Evolutionary conservation across 2,888 invertebrate species (phyloP).

Genomic region (Zelleria hepariella): DNA sequence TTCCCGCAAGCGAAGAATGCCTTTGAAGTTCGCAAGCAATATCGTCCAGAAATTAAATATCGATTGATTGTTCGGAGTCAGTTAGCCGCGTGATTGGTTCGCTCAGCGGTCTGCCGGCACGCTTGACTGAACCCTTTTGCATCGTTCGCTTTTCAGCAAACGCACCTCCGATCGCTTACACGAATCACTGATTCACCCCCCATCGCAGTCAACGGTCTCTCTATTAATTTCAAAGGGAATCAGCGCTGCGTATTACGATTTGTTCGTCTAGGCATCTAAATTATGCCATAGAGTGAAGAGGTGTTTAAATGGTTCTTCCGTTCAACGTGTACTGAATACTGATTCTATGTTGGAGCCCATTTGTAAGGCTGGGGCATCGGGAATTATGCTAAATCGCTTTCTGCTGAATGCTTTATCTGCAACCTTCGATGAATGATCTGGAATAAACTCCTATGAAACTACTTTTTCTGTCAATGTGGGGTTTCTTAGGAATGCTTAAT

Average conservation of each 20-base stretch:
- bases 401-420: not conserved
- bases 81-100: constrained; percentile 41
- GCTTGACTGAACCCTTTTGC: constrained; percentile 52
- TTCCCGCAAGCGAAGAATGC: not conserved
- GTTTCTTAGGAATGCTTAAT: not conserved
- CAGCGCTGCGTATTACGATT: constrained; percentile 2
- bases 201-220: constrained; percentile 25
- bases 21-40: constrained; percentile 3
- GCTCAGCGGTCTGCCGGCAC: constrained; percentile 25
- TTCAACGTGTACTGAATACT: not conserved
- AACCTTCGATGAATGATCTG: not conserved
- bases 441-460: not conserved
- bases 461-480: not conserved
- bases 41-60: constrained; percentile 28
- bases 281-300: not conserved
- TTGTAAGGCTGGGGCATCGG: not conserved
- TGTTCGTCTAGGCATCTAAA: constrained; percentile 2
- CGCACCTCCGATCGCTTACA: constrained; percentile 45
- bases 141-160: constrained; percentile 45
- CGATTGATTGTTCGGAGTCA: constrained; percentile 47
- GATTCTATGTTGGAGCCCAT: not conserved
- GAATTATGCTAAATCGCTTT: not conserved
- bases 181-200: constrained; percentile 50
- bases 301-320: not conserved
- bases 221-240: constrained; percentile 9